Base-by-base conservation (phyloP, 2,888 invertebrate species). In the Dendrolimus pini region DNA sequence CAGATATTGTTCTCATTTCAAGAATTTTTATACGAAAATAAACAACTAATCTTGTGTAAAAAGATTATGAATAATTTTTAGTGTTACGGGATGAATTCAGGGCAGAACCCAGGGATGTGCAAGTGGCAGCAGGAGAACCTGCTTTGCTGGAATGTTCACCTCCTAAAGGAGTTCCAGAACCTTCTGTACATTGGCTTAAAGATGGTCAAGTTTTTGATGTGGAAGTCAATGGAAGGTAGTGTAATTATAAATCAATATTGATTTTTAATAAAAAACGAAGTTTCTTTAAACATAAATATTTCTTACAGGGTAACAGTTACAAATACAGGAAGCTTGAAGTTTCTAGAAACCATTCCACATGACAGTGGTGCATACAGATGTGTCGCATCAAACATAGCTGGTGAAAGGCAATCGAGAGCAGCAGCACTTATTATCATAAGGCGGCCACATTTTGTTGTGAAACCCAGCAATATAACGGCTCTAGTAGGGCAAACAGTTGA, bases 81-180 rank as follows among this genome's bases (percentile, higher is more conserved):
- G 99, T 98, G 74, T 92, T 99, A 64, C 95, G 98, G 65, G 98
- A 99, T 85, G 99, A 99, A 82, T 99, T 99, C 91, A 94, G 97
- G 70, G 93, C 94, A 57, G 94, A 96, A 75, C 99, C 99, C 41
- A 94, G 95, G 76, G 96, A 97, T 83, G 96, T 97, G 56, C 94
- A 97, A 71, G 98, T 97, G 62, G 97, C 98, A 30, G 95, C 97
- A 58, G 98, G 98, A 55, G 98, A 98, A 83, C 96, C 96, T 58
- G 97, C 97, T 18, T 88, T 96, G 53, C 91, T 99, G 67, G 97
- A 97, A 89, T 99, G 99, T 89, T 94, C 95, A 62, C 96, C 99
- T 64, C 99, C 99, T 41, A 94, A 95, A 81, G 99, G 99, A 58
- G 95, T 97, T 83, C 99, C 99, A 1, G 98, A 98, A 79, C 99